A percentile compares a stretch with the other conserved stretches of the same genome.
These are phyloP conservation scores for Geococcyx californianus DNA, from an alignment of 2,113 vertebrate genomes.

Conservation along the genomic window DNA sequence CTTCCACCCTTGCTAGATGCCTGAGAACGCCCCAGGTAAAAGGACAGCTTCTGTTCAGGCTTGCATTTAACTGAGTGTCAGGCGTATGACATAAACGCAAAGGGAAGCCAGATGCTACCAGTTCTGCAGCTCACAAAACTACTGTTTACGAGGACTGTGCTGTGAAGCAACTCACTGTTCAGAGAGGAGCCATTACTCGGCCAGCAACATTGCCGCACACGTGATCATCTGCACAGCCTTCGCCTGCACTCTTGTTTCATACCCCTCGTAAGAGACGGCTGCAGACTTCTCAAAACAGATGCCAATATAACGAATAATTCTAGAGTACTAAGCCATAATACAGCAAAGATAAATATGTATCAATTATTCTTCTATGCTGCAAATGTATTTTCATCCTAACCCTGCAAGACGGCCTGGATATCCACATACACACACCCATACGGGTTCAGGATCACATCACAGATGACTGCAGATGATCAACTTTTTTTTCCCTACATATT, in stretches of 20 bases:
- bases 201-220: background rate
- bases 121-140: slow-evolving; percentile 28
- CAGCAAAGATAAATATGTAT: background rate
- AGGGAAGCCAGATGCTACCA: slow-evolving; percentile 12
- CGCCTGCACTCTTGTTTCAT: background rate
- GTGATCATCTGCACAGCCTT: background rate
- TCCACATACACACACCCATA: background rate
- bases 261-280: background rate
- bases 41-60: slow-evolving; percentile 29
- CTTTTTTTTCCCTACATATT: fast-evolving
- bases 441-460: background rate
- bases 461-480: background rate
- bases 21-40: background rate
- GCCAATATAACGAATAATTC: background rate
- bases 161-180: background rate
- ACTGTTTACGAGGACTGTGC: background rate
- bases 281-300: background rate
- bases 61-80: background rate
- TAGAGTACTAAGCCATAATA: background rate
- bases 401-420: fast-evolving
- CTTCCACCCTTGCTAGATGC: background rate
- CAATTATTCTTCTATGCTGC: background rate
- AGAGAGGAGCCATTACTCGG: background rate
- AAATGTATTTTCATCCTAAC: background rate
- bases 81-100: background rate